Evolutionary conservation across 2,888 invertebrate genomes (phyloP), one percentile per base, ranked within the genome.

Genomic region (Oithona nana): DNA sequence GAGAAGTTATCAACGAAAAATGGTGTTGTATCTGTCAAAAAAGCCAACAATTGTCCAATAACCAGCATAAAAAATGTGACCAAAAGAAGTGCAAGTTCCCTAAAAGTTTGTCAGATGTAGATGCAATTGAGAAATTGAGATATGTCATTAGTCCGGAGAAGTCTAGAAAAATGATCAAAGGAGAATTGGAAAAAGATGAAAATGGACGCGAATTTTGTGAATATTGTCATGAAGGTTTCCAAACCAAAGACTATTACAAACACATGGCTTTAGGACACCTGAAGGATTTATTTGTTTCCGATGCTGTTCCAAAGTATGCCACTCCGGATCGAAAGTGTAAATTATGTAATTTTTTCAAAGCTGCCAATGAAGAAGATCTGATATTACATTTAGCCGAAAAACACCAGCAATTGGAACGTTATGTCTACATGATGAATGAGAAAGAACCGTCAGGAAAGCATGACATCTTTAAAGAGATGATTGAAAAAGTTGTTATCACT

Each of bases 181-280:
- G n/a, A n/a, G n/a, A n/a, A n/a, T n/a, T n/a, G 39, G 39, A 39
- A 16, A 16, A 16, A 39, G 16, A 54, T 20, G 54, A 54, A 26
- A 26, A 54, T 20, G 54, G 16, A 16, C 20, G 26, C 24, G 26
- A 24, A 26, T 24, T 24, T 59, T 59, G 59, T 28, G 48, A 59
- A 4, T 59, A 50, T 3, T 59, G 59, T 28, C 11, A n/a, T 4
- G 50, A 59, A 26, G 59, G 59, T 6, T 49, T 28, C 28, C 13
- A 50, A n/a, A 50, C 22, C 20, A n/a, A 50, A 13, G 49, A 59
- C n/a, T 59, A 50, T 24, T 50, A 48, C 28, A n/a, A 48, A 49
- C 59, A 59, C 50, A 59, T 59, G 59, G 39, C 59, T 24, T 49
- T 59, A 16, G 48, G 49, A 11, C 59, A 59, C 28, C 50, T 59